phyloP scores from a whole-genome alignment of 2,113 vertebrate species.

The Burhinus oedicnemus region DNA sequence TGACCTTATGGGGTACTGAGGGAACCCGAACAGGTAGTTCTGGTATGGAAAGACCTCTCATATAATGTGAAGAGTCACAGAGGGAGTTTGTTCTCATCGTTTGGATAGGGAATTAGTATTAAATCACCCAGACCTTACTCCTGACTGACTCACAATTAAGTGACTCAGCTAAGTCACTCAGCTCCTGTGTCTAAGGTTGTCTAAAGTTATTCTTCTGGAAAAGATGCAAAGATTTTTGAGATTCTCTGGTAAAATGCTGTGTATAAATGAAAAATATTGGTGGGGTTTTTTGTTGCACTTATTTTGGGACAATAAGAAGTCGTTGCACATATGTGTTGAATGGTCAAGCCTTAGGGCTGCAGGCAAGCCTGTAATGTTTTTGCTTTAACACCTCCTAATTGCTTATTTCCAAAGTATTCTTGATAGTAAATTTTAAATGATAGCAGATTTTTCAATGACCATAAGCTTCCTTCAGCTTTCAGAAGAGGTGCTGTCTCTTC shows the following conservation, averaged over 20 bases:
- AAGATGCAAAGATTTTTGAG: neutral
- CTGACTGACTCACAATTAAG: slow-evolving; percentile 14
- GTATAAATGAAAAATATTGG: neutral
- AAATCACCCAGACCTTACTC: neutral
- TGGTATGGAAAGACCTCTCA: neutral
- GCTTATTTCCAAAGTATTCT: neutral
- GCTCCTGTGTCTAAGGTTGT: neutral
- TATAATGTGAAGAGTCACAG: neutral
- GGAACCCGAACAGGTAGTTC: neutral
- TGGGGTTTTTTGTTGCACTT: neutral
- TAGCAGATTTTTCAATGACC: neutral
- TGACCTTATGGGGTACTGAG: neutral
- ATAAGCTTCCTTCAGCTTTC: neutral
- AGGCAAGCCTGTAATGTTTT: neutral
- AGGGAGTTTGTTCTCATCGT: neutral
- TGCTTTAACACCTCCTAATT: neutral
- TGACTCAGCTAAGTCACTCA: slow-evolving; percentile 4
- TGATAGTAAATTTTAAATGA: neutral
- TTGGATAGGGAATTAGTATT: neutral
- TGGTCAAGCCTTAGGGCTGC: neutral
- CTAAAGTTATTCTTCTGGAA: slow-evolving; percentile 5
- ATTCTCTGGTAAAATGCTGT: neutral
- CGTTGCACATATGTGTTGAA: neutral
- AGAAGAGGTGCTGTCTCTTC: neutral
- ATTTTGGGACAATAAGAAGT: neutral